Evolutionary conservation across 2,888 invertebrate species (phyloP).

Genomic region (Villa cingulata): DNA sequence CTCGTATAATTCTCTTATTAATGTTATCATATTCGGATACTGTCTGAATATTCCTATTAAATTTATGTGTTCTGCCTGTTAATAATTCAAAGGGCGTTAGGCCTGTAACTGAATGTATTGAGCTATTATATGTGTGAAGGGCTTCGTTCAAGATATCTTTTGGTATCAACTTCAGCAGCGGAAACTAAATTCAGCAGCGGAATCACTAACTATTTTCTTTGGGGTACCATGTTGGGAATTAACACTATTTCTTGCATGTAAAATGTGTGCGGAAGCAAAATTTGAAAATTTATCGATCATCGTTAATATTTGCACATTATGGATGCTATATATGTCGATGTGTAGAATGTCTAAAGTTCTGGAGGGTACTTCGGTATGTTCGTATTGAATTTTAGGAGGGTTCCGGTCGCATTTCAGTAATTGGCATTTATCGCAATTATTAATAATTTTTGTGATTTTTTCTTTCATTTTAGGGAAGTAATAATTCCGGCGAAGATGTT

Average conservation of each 20-base stretch:
- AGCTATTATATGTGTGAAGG: background rate
- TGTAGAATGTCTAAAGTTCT: slow-evolving; percentile 13
- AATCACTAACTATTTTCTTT: slow-evolving; percentile 6
- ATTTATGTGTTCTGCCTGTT: background rate
- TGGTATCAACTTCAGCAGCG: slow-evolving; percentile 7
- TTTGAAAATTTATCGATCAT: slow-evolving; percentile 8
- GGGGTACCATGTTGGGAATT: slow-evolving; percentile 6
- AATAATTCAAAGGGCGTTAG: slow-evolving; percentile 1
- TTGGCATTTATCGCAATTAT: slow-evolving; percentile 8
- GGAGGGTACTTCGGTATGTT: slow-evolving; percentile 11
- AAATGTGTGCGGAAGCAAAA: slow-evolving; percentile 6
- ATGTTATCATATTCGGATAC: background rate
- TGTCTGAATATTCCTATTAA: background rate
- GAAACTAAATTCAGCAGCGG: slow-evolving; percentile 10
- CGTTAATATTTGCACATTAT: slow-evolving; percentile 7
- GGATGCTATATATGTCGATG: slow-evolving; percentile 13
- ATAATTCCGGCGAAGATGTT: slow-evolving; percentile 3
- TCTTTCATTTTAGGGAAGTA: slow-evolving; percentile 11
- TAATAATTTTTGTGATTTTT: slow-evolving; percentile 9
- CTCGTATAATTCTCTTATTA: background rate
- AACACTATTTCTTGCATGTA: slow-evolving; percentile 6
- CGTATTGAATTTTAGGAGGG: slow-evolving; percentile 11
- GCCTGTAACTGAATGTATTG: slow-evolving; percentile 1
- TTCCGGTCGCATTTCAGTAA: slow-evolving; percentile 13
- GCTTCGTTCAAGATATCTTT: background rate